Evolutionary conservation across 2,888 invertebrate species (phyloP), one percentile per base, ranked within the genome.

Genomic region (Arenicola marina): DNA sequence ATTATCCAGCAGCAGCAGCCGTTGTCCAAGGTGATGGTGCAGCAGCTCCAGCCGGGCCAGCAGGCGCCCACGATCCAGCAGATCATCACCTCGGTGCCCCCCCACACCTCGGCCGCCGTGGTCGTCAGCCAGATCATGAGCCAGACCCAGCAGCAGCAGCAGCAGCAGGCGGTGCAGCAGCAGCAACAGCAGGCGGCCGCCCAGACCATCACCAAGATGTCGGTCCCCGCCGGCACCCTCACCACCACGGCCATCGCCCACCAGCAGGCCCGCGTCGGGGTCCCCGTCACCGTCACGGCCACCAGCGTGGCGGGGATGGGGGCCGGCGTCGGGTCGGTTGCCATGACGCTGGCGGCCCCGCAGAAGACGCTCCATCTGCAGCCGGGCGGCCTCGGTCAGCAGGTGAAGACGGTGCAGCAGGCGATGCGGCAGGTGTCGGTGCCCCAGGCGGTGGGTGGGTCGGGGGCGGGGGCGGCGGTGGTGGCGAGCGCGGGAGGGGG

Each of bases 1-100:
- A 89, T 92, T 56, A 90, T 92, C 2, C 89, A 89, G 73, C 80
- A 78, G 59, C 81, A 83, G 71, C 80, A 78, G 59, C 70, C 68
- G 55, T 58, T 74, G 72, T 46, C 76, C 74, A 59, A 72, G 66
- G 68, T 69, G 54, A 60, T 63, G 68, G 88, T 91, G 63, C 90
- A 91, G 72, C 91, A 91, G 76, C 87, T 91, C 48, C 88, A 89
- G 61, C 87, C 75, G 55, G 69, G 71, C 29, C 62, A 60, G 24
- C 71, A 72, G 7, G 72, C 60, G n/a, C 71, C 70, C 32, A 66
- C 69, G 44, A 73, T 73, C 7, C 75, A 74, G 60, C 76, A 76
- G 65, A 75, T 77, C 51, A 77, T 78, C 2, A 60, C 68, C 2
- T 60, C 63, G 1, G 59, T 65, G 34, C 51, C 68, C 1, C 34